A percentile compares a stretch with the other conserved stretches of the same genome.
These are phyloP conservation scores for Tenthredo amoena DNA, from an alignment of 2,888 invertebrate species.

Conservation along the genomic window DNA sequence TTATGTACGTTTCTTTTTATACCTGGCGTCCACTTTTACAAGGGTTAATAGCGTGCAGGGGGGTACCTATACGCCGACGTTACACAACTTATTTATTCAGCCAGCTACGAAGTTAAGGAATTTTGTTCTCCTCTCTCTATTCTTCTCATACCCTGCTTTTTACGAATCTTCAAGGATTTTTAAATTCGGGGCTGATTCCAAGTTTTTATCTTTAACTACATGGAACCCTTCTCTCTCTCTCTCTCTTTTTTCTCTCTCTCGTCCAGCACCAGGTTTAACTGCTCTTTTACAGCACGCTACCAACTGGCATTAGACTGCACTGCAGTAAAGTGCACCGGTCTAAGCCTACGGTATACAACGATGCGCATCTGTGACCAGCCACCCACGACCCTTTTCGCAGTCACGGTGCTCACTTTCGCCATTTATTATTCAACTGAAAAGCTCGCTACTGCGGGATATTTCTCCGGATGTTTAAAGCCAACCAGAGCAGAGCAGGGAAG, in stretches of 20 bases:
- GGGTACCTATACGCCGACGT: neutral
- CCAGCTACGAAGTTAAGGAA: neutral
- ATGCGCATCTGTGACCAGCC: slow-evolving; percentile 69
- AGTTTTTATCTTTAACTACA: neutral
- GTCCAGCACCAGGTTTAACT: neutral
- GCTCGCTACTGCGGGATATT: slow-evolving; percentile 9
- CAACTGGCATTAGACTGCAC: slow-evolving; percentile 59
- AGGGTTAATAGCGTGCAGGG: slow-evolving; percentile 37
- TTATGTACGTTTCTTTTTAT: neutral
- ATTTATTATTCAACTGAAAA: slow-evolving; percentile 66
- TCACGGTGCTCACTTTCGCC: slow-evolving; percentile 59
- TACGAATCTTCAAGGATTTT: neutral
- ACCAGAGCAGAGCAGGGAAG: neutral
- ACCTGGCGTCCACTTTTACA: slow-evolving; percentile 30
- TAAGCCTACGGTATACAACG: slow-evolving; percentile 61
- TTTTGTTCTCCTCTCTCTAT: neutral
- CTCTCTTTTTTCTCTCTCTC: neutral
- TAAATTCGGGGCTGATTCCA: neutral
- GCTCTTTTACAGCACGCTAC: slow-evolving; percentile 10
- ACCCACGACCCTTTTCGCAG: slow-evolving; percentile 64
- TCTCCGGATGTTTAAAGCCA: slow-evolving; percentile 11
- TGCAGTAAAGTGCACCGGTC: slow-evolving; percentile 71
- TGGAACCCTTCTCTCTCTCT: neutral
- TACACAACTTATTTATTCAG: slow-evolving; percentile 27
- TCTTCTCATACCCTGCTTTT: neutral